Base-by-base conservation (phyloP, 2,888 invertebrate species). In the Macroteleia sp. region DNA sequence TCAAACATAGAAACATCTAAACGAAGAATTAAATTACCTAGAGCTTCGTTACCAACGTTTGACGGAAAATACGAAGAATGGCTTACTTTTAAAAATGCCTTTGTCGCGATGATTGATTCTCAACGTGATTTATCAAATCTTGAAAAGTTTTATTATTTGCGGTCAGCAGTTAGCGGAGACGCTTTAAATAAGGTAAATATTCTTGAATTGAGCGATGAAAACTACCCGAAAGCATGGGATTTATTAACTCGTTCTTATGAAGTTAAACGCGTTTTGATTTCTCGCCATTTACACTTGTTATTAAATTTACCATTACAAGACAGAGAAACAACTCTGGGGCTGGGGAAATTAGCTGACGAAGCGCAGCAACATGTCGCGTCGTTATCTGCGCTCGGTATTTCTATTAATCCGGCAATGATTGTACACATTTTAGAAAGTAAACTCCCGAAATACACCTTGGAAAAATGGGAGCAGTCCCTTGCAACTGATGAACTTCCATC, bases 71-170 rank as follows among this genome's bases (percentile, higher is more conserved):
- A 59, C 1, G 71, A 81, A 41, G 25, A 64, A 9, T 83, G 80
- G 78, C 22, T 80, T 3, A 74, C 70, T 5, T 84, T 82, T 30
- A 76, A 76, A 52, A 79, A 81, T 50, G 54, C 78, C 0, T 81
- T 80, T 67, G 12, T 20, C 0, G 41, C 75, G 0, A 20, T 80
- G 17, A 76, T 83, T 16, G 54, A 79, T 20, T 36, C 64, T 0
- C 71, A 59, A 34, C n/a, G 10, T 0, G 73, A 81, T 36, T 28
- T 81, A 6, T 39, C 57, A 1, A 30, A 73, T 10, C 12, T 79
- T 2, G 74, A 78, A 42, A 83, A 77, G 44, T 32, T 56, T 0
- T 16, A 25, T 10, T 28, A 41, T 17, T 17, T 56, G 17, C 14
- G 14, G 28, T 17, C 22, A 2, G 41, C 25, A 0, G 0, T 56